Base-by-base conservation (phyloP, 2,797 vertebrate genomes). In the Calcarius lapponicus region DNA sequence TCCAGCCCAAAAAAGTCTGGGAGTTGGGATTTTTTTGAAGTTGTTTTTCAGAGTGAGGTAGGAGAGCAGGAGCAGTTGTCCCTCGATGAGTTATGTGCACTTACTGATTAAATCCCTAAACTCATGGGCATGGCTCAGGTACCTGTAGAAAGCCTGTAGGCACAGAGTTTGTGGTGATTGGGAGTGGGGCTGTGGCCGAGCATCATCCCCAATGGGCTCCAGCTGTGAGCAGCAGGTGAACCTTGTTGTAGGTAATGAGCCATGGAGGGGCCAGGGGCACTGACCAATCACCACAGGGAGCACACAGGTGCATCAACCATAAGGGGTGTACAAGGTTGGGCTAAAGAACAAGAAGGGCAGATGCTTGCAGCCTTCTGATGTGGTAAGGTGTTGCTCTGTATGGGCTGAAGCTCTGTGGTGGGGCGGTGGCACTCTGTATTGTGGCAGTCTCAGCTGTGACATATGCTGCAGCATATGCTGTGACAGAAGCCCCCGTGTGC, bases 401-500 rank as follows among this genome's bases (percentile, higher is more conserved):
- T 26, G 24, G 57, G 7, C 10, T 57, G n/a, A 57, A 57, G 56
- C n/a, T 57, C 57, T 58, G 34, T 17, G 12, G 6, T 18, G 34
- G n/a, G 17, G 5, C 25, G 56, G 24, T 36, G 56, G 11, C 56
- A 58, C 56, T 36, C 56, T 6, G 16, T 58, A 6, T 36, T 17
- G 56, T 36, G 56, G 57, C 11, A 8, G 10, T 26, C 57, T 36
- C 24, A 36, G 16, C 34, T 36, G 57, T 26, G 56, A 26, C 24
- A 11, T 11, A 7, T n/a, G 53, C 53, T 56, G 32, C 32, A 10
- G 32, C 32, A 21, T n/a, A 12, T 9, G 34, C 34, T 58, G 34
- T 17, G 34, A 36, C 34, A 18, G 82, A n/a, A 28, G 42, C 5
- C 22, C 4, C 1, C 0, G 0, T 11, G 28, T 21, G 24, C 2